Base-by-base conservation (phyloP, 1,140 invertebrate genomes). In the Nylanderia fulva region DNA sequence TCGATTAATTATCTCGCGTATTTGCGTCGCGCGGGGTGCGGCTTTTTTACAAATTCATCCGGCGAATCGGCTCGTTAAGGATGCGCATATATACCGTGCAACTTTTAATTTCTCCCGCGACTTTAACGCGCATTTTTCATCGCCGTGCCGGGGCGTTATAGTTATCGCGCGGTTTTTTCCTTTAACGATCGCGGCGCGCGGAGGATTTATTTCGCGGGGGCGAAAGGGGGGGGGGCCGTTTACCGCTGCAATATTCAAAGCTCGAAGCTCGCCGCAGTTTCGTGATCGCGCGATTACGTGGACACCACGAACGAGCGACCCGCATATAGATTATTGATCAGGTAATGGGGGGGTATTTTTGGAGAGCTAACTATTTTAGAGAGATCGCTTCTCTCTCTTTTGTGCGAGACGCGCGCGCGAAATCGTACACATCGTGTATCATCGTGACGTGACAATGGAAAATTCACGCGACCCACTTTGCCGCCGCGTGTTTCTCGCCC, bases 261-360 rank as follows among this genome's bases (percentile, higher is more conserved):
- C 63, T 29, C 33, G 77, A 42, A 39, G 76, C 56, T 33, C n/a
- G 63, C 76, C 21, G 29, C 61, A 39, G 64, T 82, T 71, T 82
- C 77, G 64, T 71, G 77, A 82, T 82, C 64, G 66, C 77, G 52
- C 77, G 64, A 82, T 82, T 82, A 82, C 66, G 27, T 45, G 66
- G 77, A 71, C 77, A 77, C 75, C 42, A 21, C 33, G 36, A 48
- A 18, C 85, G 80, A 11, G 54, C 71, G n/a, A 33, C n/a, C 4
- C 29, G 69, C 24, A 90, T 92, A 92, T 93, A 91, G 91, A 93
- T 93, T 93, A 93, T 93, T 92, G 92, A 93, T 92, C 92, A 93
- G 90, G 91, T 90, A 92, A 93, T 92, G 91, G 52, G 36, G 66
- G 24, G 77, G 5, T 82, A 82, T 82, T 82, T 82, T 82, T 72